Conservation (phyloP, 2,888 invertebrate genomes). For the Drosophila ustulata region DNA sequence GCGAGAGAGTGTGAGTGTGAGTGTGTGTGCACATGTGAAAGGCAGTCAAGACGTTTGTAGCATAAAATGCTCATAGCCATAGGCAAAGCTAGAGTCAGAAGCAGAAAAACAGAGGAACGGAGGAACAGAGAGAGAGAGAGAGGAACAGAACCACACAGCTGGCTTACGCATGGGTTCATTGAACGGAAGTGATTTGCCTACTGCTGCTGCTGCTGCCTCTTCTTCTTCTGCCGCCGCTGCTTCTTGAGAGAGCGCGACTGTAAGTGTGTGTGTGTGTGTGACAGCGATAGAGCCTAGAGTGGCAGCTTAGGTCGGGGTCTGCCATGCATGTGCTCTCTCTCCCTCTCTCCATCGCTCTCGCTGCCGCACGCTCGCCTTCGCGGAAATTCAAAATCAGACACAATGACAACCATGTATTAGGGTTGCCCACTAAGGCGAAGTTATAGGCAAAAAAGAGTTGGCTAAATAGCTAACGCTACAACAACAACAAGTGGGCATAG, state of each 20-base stretch:
- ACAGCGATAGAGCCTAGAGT: constrained; percentile 18
- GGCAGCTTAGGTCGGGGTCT: constrained; percentile 16
- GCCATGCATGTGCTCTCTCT: background rate
- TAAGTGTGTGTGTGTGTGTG: constrained; percentile 1
- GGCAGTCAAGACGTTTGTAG: constrained; percentile 56
- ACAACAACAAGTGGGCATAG: constrained; percentile 42
- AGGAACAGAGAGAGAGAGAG: constrained; percentile 11
- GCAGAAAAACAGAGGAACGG: background rate
- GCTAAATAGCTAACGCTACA: background rate
- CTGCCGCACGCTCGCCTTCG: constrained; percentile 16
- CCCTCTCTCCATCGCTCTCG: constrained; percentile 5
- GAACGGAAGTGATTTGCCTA: constrained; percentile 84
- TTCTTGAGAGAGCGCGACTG: constrained; percentile 15
- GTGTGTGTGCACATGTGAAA: constrained; percentile 44
- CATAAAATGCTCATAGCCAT: constrained; percentile 50
- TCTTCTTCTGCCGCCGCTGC: constrained; percentile 31
- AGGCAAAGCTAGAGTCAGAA: constrained; percentile 32
- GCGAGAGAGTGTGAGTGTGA: constrained; percentile 15
- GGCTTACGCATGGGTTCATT: constrained; percentile 84
- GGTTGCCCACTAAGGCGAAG: constrained; percentile 8
- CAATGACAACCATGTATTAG: constrained; percentile 14
- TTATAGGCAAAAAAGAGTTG: background rate
- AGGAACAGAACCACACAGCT: constrained; percentile 37
- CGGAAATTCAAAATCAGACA: constrained; percentile 38
- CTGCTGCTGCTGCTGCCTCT: constrained; percentile 28